Percentiles rank a stretch among this genome's conserved stretches.
Evolutionary conservation across 2,888 invertebrate genomes (phyloP).

Genomic region (Teleiodes luculella): DNA sequence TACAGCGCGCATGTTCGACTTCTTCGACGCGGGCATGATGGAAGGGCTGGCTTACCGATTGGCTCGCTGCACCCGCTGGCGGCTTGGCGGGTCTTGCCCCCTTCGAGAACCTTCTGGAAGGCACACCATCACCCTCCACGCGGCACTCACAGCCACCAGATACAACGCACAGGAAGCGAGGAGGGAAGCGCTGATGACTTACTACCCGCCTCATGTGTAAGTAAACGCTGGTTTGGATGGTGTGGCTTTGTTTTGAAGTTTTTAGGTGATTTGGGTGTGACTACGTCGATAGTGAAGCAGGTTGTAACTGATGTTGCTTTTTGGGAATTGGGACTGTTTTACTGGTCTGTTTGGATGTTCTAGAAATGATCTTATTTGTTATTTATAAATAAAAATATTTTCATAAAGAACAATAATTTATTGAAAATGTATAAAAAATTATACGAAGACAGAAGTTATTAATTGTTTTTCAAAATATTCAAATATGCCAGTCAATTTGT

Average conservation of each 20-base stretch:
- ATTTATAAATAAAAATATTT: no score
- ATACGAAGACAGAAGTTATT: no score
- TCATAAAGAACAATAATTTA: no score
- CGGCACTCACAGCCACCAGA: slow-evolving; percentile 59
- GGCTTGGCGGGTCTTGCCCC: slow-evolving; percentile 74
- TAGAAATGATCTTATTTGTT: no score
- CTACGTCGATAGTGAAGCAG: not conserved
- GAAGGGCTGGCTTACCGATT: slow-evolving; percentile 92
- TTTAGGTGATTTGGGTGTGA: not conserved
- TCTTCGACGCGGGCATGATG: slow-evolving; percentile 95
- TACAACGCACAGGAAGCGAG: slow-evolving; percentile 72
- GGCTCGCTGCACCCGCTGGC: slow-evolving; percentile 80
- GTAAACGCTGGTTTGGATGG: slow-evolving; percentile 50
- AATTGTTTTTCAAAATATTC: no score
- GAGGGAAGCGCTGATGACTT: slow-evolving; percentile 86
- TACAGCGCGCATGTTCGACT: slow-evolving; percentile 95
- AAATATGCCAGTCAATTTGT: no score
- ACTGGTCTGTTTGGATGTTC: no score
- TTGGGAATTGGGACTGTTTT: no score
- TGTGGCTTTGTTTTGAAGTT: slow-evolving; percentile 1
- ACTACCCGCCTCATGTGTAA: slow-evolving; percentile 93
- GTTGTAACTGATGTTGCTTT: not conserved
- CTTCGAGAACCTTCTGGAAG: slow-evolving; percentile 53
- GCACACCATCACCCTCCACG: slow-evolving; percentile 83
- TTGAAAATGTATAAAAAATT: no score